Base-by-base conservation (phyloP, 2,888 invertebrate genomes). In the Willowsia nigromaculata region DNA sequence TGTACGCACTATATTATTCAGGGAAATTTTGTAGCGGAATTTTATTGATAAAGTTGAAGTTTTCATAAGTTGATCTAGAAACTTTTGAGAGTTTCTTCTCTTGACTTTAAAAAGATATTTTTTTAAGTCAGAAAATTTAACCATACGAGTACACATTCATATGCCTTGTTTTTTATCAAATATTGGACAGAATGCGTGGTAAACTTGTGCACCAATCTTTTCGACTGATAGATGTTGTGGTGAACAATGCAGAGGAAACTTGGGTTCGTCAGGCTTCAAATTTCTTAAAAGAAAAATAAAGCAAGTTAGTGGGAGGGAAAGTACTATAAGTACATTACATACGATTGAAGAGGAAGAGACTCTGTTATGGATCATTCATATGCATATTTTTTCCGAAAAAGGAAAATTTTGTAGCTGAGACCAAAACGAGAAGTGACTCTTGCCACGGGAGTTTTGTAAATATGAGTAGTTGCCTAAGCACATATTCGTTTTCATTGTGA, bases 31-130 rank as follows among this genome's bases (percentile, higher is more conserved):
- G 71, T 71, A 65, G 30, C 59, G 25, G 50, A 85, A 62, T 78
- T 56, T 84, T 85, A 85, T 85, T 85, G 85, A 85, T 85, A 85
- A 85, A 85, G 84, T 71, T 85, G 68, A 85, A 85, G 84, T 71
- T 85, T 76, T 80, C 78, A 68, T 85, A 85, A 78, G 85, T 76
- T 85, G 76, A 85, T 85, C 85, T 37, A n/a, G 18, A 76, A 85
- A 85, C 83, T 83, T 83, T 68, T 18, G 5, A 33, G 13, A 68
- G 30, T 56, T 74, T 40, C 27, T 13, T 53, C 9, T 50, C 7
- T 50, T 27, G 40, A 27, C 40, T 74, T 83, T 22, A 47, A 83
- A 71, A 27, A 40, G 37, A 68, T 68, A 68, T 68, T 40, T 59
- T 47, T 27, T 68, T 2, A 53, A 53, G 50, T 7, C 22, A 56